Evolutionary conservation across 2,888 invertebrate species (phyloP).

Genomic region (Eupithecia exiguata): DNA sequence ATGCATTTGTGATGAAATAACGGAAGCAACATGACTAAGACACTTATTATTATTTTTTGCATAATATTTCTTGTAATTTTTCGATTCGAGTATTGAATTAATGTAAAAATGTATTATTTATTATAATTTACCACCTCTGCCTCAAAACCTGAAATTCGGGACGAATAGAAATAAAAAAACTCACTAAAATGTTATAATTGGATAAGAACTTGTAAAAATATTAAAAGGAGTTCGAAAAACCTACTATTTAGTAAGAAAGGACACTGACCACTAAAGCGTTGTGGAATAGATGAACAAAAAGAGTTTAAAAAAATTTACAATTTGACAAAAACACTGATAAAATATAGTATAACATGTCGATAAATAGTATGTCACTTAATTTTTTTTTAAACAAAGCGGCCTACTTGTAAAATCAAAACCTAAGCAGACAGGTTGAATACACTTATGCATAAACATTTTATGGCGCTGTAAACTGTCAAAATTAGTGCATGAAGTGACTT

Average conservation of each 20-base stretch:
- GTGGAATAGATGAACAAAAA: conserved; percentile 32
- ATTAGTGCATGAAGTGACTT: not conserved
- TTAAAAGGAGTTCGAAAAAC: conserved; percentile 49
- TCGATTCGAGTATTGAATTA: not conserved
- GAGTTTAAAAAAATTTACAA: not conserved
- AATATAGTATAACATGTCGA: not conserved
- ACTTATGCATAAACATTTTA: not conserved
- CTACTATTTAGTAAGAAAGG: conserved; percentile 49
- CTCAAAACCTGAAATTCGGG: conserved; percentile 56
- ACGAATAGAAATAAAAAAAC: conserved; percentile 57
- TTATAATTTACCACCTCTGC: conserved; percentile 51
- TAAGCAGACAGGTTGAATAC: not conserved
- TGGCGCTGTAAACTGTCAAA: not conserved
- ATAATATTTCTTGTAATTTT: not conserved
- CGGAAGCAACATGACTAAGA: not conserved
- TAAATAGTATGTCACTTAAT: too few species aligned
- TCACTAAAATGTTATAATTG: conserved; percentile 62
- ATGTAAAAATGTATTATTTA: conserved; percentile 18
- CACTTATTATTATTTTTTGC: not conserved
- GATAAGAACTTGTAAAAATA: conserved; percentile 63
- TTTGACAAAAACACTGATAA: not conserved
- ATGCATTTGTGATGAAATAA: not conserved
- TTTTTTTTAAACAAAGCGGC: not conserved
- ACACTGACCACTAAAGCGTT: conserved; percentile 52
- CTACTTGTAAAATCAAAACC: not conserved